phyloP scores from a whole-genome alignment of 1,140 invertebrate genomes.

The Alviniconcha marisindica region DNA sequence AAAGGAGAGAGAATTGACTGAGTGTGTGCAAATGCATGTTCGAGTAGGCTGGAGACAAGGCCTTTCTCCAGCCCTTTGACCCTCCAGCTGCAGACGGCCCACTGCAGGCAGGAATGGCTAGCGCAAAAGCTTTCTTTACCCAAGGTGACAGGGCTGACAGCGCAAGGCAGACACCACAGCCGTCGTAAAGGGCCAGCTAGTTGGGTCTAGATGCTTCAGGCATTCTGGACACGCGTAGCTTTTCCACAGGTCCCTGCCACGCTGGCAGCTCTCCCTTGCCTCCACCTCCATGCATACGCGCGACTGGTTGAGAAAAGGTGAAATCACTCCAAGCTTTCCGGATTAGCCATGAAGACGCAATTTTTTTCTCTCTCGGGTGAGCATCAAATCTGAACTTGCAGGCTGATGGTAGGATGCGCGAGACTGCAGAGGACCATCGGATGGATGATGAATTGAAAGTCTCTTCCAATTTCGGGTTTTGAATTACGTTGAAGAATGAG shows the following conservation, averaged over 20 bases:
- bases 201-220: conserved; percentile 23
- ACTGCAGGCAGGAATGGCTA: neutral
- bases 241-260: neutral
- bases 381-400: too few species aligned
- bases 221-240: conserved; percentile 1
- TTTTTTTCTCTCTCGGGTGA: too few species aligned
- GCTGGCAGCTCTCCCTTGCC: neutral
- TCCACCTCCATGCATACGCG: neutral
- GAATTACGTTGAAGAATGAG: neutral
- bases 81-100: neutral
- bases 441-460: too few species aligned
- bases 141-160: neutral
- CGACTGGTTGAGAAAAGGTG: too few species aligned
- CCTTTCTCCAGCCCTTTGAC: neutral
- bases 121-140: conserved; percentile 28
- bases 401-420: too few species aligned
- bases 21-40: neutral
- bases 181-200: neutral
- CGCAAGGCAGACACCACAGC: neutral
- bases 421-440: too few species aligned
- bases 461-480: neutral
- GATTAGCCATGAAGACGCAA: too few species aligned
- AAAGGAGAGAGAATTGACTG: neutral
- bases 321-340: too few species aligned
- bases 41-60: neutral